These are phyloP conservation scores for Progne subis DNA, from an alignment of 2,113 vertebrate species.

Conservation along the genomic window DNA sequence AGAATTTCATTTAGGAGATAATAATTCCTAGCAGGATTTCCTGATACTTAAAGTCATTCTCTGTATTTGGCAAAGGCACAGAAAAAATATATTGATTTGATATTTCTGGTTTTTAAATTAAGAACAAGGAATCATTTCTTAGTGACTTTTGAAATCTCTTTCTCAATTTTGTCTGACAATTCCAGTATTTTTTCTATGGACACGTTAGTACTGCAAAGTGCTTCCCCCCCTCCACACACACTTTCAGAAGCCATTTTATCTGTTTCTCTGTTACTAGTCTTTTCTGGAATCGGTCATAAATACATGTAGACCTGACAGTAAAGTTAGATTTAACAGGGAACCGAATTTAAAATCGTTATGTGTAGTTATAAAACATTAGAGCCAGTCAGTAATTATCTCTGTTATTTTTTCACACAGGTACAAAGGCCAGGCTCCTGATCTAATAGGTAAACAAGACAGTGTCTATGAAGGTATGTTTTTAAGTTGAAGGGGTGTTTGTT, in stretches of 20 bases:
- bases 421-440: conserved; percentile 95
- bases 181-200: background rate
- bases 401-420: conserved; percentile 78
- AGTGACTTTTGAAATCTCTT: background rate
- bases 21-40: background rate
- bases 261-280: background rate
- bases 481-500: background rate
- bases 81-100: background rate
- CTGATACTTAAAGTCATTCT: background rate
- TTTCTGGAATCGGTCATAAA: background rate
- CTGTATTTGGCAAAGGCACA: background rate
- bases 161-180: background rate
- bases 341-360: background rate
- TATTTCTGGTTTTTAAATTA: background rate
- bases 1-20: background rate
- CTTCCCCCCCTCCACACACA: rapidly evolving
- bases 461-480: conserved; percentile 92
- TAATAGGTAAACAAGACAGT: conserved; percentile 97
- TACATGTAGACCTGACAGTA: background rate
- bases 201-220: background rate
- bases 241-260: background rate
- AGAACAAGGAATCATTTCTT: background rate
- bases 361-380: background rate
- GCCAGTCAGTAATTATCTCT: background rate
- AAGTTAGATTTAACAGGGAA: background rate